phyloP scores from a whole-genome alignment of 1,140 invertebrate species.

The Aplysia californica region DNA sequence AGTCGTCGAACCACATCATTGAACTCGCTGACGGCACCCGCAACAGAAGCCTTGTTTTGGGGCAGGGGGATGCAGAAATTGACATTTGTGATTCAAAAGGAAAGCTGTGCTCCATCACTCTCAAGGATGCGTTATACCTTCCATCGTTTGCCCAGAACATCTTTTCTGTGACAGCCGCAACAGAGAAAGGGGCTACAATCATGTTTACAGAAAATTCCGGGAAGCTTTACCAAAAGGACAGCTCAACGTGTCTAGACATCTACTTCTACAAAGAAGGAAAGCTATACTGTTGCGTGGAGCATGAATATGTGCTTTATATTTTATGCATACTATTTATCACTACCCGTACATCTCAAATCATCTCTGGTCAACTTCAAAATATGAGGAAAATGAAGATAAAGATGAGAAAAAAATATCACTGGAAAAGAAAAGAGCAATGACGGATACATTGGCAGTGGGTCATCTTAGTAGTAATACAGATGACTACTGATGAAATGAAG shows the following conservation, averaged over 20 bases:
- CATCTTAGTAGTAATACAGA: no score
- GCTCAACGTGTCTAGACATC: neutral
- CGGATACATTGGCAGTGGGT: no score
- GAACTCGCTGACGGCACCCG: slow-evolving; percentile 31
- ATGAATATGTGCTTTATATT: no score
- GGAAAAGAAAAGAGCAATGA: no score
- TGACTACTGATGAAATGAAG: no score
- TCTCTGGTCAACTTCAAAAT: no score
- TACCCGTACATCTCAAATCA: no score
- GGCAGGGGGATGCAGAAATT: slow-evolving; percentile 12
- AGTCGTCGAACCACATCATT: slow-evolving; percentile 20
- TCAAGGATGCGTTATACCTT: slow-evolving; percentile 29
- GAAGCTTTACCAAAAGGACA: neutral
- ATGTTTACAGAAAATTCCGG: neutral
- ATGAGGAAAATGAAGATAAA: no score
- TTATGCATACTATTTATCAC: no score
- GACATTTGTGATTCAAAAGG: slow-evolving; percentile 12
- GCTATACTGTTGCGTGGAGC: no score
- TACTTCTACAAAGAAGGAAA: neutral
- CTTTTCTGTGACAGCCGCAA: slow-evolving; percentile 26
- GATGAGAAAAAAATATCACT: no score
- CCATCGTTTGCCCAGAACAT: slow-evolving; percentile 26
- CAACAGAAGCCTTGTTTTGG: neutral
- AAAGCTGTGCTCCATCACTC: neutral
- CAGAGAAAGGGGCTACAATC: slow-evolving; percentile 1